These are phyloP conservation scores for Trogon surrucura DNA, from an alignment of 2,113 vertebrate species.

Conservation along the genomic window DNA sequence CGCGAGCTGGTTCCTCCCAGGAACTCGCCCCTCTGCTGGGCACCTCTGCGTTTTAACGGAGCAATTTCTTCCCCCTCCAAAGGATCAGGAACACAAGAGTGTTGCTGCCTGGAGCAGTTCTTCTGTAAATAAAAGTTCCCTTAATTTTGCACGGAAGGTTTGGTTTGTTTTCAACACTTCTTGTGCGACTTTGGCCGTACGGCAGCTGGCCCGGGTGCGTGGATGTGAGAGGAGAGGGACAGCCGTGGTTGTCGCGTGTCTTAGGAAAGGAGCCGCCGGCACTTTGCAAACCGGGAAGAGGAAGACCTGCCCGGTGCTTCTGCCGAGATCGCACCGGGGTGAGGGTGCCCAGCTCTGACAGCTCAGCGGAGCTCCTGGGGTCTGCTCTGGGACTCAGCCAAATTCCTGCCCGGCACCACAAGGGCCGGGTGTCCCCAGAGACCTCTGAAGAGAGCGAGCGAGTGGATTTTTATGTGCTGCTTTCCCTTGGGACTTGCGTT, in stretches of 20 bases:
- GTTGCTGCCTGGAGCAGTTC: background rate
- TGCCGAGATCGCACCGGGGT: background rate
- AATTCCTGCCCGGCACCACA: background rate
- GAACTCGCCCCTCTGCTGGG: accelerated
- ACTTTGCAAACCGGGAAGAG: background rate
- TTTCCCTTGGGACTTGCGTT: background rate
- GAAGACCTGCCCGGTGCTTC: background rate
- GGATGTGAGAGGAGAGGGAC: background rate
- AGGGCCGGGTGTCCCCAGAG: background rate
- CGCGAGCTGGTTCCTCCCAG: accelerated
- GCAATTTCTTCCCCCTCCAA: accelerated
- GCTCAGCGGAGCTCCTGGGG: accelerated
- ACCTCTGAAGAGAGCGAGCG: background rate
- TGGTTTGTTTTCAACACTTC: background rate
- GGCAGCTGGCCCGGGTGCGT: accelerated
- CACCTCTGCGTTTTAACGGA: accelerated
- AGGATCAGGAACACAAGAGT: background rate
- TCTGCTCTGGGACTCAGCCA: background rate
- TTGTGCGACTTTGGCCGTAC: accelerated
- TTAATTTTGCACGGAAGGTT: background rate
- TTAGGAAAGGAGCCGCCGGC: background rate
- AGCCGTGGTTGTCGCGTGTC: no score
- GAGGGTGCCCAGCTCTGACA: background rate
- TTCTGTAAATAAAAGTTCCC: slow-evolving; percentile 44
- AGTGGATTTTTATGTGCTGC: background rate